phyloP scores from a whole-genome alignment of 2,888 invertebrate species.

The Neria commutata region DNA sequence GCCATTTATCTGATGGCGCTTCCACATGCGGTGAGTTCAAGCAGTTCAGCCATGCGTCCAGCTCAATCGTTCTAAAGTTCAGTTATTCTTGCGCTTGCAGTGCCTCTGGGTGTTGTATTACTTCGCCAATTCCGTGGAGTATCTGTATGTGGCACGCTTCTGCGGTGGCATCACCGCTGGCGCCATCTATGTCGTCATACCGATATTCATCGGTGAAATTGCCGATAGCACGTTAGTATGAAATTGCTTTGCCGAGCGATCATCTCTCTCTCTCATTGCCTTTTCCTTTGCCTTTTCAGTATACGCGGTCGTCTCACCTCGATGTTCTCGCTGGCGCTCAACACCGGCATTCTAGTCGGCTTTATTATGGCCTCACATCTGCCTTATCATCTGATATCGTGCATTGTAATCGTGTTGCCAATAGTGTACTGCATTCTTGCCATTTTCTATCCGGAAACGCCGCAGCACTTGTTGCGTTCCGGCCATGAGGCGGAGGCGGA shows the following conservation, averaged over 20 bases:
- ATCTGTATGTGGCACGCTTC: conserved; percentile 53
- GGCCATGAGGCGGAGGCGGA: conserved; percentile 39
- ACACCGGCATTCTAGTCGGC: conserved; percentile 41
- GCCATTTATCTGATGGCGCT: conserved; percentile 49
- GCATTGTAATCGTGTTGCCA: conserved; percentile 37
- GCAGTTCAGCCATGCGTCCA: not conserved
- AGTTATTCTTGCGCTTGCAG: conserved; percentile 32
- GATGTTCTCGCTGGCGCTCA: conserved; percentile 40
- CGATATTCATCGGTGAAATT: conserved; percentile 59
- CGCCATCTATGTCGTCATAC: conserved; percentile 50
- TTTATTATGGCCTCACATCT: conserved; percentile 42
- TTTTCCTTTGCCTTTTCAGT: conserved; percentile 27
- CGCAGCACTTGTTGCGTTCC: conserved; percentile 40
- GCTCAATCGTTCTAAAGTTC: not conserved
- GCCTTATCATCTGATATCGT: conserved; percentile 44
- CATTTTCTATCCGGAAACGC: conserved; percentile 44
- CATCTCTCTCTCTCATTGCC: not conserved
- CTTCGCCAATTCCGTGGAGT: conserved; percentile 47
- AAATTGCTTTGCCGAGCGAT: not conserved
- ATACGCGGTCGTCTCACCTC: conserved; percentile 54
- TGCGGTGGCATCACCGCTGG: conserved; percentile 56
- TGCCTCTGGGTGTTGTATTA: conserved; percentile 52
- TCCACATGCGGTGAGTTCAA: conserved; percentile 52
- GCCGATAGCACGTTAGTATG: conserved; percentile 52
- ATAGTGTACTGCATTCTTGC: conserved; percentile 37